phyloP scores from a whole-genome alignment of 2,113 vertebrate species.

The Gymnogyps californianus region DNA sequence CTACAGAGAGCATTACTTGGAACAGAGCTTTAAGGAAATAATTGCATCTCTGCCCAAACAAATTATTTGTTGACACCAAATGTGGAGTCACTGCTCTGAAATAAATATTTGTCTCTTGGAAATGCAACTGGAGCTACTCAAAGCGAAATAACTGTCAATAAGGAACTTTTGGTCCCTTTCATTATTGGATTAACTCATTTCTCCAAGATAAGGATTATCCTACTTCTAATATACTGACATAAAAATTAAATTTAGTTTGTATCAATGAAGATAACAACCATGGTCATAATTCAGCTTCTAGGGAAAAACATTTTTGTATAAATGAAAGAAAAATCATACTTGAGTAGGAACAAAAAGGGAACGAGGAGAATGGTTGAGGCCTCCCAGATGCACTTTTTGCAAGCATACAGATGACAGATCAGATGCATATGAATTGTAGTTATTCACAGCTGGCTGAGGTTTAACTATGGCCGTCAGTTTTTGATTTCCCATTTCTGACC shows the following conservation, averaged over 20 bases:
- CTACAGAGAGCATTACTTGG: neutral
- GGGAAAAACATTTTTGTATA: neutral
- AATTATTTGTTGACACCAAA: neutral
- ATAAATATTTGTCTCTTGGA: neutral
- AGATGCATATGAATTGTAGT: slow-evolving; percentile 51
- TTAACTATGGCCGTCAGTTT: slow-evolving; percentile 93
- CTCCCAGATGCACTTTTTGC: slow-evolving; percentile 77
- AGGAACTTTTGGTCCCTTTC: neutral
- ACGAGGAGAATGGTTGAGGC: slow-evolving; percentile 90
- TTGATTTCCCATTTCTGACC: slow-evolving; percentile 83
- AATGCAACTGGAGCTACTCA: neutral
- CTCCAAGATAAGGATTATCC: neutral
- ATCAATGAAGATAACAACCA: neutral
- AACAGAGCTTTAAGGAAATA: neutral
- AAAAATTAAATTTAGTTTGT: neutral
- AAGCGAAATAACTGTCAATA: neutral
- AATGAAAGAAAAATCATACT: slow-evolving; percentile 66
- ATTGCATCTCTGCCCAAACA: neutral
- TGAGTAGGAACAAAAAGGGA: slow-evolving; percentile 90
- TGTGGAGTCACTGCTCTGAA: neutral
- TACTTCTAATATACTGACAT: neutral
- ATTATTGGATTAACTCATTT: neutral
- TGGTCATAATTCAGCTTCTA: neutral
- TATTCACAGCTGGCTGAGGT: slow-evolving; percentile 83
- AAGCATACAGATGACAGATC: slow-evolving; percentile 50